Base-by-base conservation (phyloP, 2,888 invertebrate species). In the Leucania comma region DNA sequence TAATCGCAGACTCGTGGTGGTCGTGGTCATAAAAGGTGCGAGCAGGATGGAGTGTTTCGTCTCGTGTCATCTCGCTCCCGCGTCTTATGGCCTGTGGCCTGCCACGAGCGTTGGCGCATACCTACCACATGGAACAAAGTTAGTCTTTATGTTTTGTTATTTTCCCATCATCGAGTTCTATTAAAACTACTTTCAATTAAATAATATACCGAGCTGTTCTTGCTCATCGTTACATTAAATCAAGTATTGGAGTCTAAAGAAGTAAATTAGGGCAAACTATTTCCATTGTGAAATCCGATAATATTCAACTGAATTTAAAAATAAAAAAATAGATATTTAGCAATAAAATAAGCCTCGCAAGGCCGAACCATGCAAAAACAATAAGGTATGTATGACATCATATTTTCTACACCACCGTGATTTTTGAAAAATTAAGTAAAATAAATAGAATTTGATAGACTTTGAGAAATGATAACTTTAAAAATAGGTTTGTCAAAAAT, bases 131-230 rank as follows among this genome's bases (percentile, higher is more conserved):
- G 60, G 54, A 69, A 69, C 59, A 58, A 60, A 68, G 26, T 70
- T 62, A 81, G 61, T 68, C 62, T 68, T 69, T 26, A 48, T 48
- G 6, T 46, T 68, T 42, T 77, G 24, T 72, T 65, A 32, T 68
- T 35, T 59, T 68, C 65, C 64, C 50, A 48, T 54, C 42, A 10
- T 54, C 3, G 48, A 63, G 70, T 35, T 29, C 22, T 24, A 26
- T 38, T n/a, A 67, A 48, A 74, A 3, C 35, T 67, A 72, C 20
- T 1, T 50, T 57, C 50, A 58, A 62, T 75, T 50, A 42, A 22
- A 63, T 53, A 56, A 35, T 59, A 64, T 22, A 70, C 24, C 50
- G 53, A 73, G 42, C 66, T 24, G 32, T 8, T 48, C 10, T 78
- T 75, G 59, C 72, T 71, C 54, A 17, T 60, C 24, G 35, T 61